Conservation (phyloP, 2,797 vertebrate species). For the Coranthus polyacanthus region DNA sequence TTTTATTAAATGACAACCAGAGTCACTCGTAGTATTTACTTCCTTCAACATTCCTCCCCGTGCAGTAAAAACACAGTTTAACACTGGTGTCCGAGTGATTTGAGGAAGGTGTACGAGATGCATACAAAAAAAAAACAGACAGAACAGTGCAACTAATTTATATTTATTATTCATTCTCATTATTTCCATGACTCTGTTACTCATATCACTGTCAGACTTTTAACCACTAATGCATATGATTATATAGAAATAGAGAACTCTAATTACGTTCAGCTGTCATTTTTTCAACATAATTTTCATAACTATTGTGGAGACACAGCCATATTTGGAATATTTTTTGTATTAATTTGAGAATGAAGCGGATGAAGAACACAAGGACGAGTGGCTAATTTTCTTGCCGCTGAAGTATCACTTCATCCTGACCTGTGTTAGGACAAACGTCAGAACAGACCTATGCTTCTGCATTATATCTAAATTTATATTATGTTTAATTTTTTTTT, state of each 20-base stretch:
- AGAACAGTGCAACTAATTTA: conserved; percentile 25
- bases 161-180: conserved; percentile 31
- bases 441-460: not conserved
- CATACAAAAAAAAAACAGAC: conserved; percentile 24
- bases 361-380: not conserved
- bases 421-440: conserved; percentile 2
- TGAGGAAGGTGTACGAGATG: not conserved
- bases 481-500: not conserved
- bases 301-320: conserved; percentile 7
- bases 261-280: conserved; percentile 54
- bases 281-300: conserved; percentile 40
- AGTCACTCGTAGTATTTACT: no score
- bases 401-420: conserved; percentile 4
- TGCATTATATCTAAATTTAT: not conserved
- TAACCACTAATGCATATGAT: conserved; percentile 42
- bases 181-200: conserved; percentile 38
- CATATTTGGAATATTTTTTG: conserved; percentile 21
- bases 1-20: no score
- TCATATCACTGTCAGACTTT: conserved; percentile 35
- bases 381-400: not conserved
- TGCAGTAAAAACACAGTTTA: not conserved
- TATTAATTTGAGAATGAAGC: conserved; percentile 34
- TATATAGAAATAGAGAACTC: conserved; percentile 36
- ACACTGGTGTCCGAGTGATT: conserved; percentile 10
- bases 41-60: not conserved